phyloP scores from a whole-genome alignment of 2,113 vertebrate genomes.

The Zootoca vivipara region DNA sequence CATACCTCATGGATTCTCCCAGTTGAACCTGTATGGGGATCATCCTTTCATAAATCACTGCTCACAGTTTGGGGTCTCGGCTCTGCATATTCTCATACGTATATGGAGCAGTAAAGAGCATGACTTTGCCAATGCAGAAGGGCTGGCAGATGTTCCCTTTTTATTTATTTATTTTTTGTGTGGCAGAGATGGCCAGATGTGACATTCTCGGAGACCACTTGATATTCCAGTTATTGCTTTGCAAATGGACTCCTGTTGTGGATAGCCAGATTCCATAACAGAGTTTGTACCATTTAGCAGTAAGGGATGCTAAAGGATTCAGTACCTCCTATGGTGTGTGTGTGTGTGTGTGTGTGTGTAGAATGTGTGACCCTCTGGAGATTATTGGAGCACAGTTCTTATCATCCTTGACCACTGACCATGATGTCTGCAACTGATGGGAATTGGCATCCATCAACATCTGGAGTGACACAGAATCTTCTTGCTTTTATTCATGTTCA shows the following conservation, averaged over 20 bases:
- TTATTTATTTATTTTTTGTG: background rate
- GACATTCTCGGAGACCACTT: background rate
- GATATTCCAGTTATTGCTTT: background rate
- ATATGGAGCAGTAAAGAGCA: conserved; percentile 52
- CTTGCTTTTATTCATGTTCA: too few species aligned
- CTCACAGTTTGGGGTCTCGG: conserved; percentile 63
- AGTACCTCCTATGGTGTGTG: too few species aligned
- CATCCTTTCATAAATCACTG: conserved; percentile 64
- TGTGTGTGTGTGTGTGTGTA: too few species aligned
- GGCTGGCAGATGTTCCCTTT: too few species aligned
- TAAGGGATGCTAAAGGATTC: too few species aligned
- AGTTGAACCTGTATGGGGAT: conserved; percentile 53
- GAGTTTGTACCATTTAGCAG: background rate
- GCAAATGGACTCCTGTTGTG: background rate
- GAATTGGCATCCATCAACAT: too few species aligned
- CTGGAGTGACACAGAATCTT: too few species aligned
- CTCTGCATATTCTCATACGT: conserved; percentile 61
- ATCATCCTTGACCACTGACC: too few species aligned
- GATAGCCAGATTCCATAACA: background rate
- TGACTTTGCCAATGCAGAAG: background rate
- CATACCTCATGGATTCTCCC: conserved; percentile 59
- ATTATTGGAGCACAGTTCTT: too few species aligned
- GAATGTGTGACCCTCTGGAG: too few species aligned
- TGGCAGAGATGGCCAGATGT: background rate
- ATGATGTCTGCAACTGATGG: too few species aligned